phyloP scores from a whole-genome alignment of 2,888 invertebrate genomes.

The Ormyrus thymus region DNA sequence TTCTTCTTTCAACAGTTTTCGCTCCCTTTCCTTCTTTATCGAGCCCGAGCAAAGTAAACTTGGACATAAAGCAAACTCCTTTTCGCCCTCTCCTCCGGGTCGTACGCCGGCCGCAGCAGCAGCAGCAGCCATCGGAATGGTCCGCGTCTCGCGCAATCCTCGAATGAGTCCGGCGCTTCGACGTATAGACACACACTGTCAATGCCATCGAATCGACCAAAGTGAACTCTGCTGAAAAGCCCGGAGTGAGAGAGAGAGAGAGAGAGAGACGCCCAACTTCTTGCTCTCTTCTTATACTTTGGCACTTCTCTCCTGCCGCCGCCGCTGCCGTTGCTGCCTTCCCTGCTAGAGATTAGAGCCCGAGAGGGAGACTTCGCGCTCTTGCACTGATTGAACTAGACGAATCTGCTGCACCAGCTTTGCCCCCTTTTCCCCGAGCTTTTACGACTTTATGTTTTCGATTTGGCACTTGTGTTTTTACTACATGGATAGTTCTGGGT shows the following conservation, averaged over 20 bases:
- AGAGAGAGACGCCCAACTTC: neutral
- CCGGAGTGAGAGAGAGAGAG: constrained; percentile 6
- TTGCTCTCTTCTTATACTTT: neutral
- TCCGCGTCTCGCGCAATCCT: too few species aligned
- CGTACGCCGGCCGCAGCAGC: neutral
- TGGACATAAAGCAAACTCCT: constrained; percentile 58
- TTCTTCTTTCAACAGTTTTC: constrained; percentile 44
- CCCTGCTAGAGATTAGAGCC: too few species aligned
- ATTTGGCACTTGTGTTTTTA: too few species aligned
- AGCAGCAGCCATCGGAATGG: neutral
- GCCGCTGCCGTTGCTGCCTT: too few species aligned
- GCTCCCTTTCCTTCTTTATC: constrained; percentile 5
- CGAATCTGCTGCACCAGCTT: too few species aligned
- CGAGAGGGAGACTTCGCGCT: too few species aligned
- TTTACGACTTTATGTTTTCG: too few species aligned
- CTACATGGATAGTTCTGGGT: too few species aligned
- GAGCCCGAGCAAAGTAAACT: constrained; percentile 56
- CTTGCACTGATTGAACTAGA: too few species aligned
- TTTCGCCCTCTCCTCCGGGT: neutral
- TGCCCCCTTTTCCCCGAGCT: too few species aligned
- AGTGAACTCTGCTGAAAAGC: neutral
- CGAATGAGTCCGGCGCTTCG: too few species aligned
- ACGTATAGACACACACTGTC: neutral
- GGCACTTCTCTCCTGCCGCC: too few species aligned
- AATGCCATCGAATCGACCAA: constrained; percentile 3